Base-by-base conservation (phyloP, 1,140 invertebrate genomes). In the Oryctes rhinoceros region DNA sequence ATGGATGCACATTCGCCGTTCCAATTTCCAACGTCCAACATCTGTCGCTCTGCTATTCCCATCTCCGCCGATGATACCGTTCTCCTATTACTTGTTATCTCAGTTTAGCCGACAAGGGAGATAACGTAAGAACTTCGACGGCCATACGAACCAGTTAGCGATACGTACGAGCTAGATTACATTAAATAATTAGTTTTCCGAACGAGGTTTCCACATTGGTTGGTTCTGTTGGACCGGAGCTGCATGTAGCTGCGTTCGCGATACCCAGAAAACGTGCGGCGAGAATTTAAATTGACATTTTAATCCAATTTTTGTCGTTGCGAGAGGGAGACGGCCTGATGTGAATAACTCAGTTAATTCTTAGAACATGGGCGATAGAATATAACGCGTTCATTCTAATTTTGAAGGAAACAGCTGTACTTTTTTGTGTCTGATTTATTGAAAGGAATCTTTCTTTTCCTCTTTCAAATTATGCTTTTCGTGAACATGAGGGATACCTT, bases 141-240 rank as follows among this genome's bases (percentile, higher is more conserved):
- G 3, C 9, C n/a, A 15, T 4, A 13, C 49, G 49, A 18, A 53
- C 49, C 49, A 53, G n/a, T 53, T 53, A 53, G 49, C n/a, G n/a
- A 53, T 53, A 53, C 49, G n/a, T 53, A 15, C n/a, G 49, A 15
- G 49, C n/a, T 53, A 53, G 49, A 53, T 53, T 53, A 53, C 49
- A 4, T 13, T 53, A 53, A 53, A 53, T 53, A 53, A 53, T 53
- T 53, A 53, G 9, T 53, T 53, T 53, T 53, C 13, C 4, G n/a
- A 53, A 53, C 13, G 7, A 48, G 47, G 47, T 3, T 48, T 48
- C 7, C 9, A 48, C 47, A 9, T 48, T 15, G 24, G 39, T 44
- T 10, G 39, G 39, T 44, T 44, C 39, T 5, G 9, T 44, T 44
- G 5, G 9, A 44, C 39, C 5, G 39, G 9, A 44, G 39, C 49